Evolutionary conservation across 1,140 invertebrate species (phyloP).

Genomic region (Oreohelix idahoensis): DNA sequence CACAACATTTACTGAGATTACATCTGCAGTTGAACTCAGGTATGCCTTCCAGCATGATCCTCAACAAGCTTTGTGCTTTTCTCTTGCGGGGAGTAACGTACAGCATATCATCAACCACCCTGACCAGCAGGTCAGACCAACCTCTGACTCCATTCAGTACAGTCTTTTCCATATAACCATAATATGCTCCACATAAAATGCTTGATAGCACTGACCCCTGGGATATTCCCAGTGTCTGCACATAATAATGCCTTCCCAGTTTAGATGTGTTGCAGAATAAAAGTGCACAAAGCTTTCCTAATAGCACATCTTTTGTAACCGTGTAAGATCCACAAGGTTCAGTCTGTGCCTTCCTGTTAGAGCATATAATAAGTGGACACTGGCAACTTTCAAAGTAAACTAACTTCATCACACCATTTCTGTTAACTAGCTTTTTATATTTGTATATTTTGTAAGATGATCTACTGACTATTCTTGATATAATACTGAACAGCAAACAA

Average conservation of each 20-base stretch:
- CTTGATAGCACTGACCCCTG: conserved; percentile 22
- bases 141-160: background rate
- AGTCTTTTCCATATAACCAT: conserved; percentile 7
- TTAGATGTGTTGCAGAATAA: conserved; percentile 21
- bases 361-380: background rate
- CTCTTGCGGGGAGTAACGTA: conserved; percentile 4
- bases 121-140: background rate
- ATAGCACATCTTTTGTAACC: conserved; percentile 3
- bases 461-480: background rate
- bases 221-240: conserved; percentile 27
- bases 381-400: conserved; percentile 23
- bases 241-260: conserved; percentile 3
- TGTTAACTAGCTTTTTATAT: background rate
- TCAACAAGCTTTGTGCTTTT: background rate
- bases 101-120: conserved; percentile 25
- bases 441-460: conserved; percentile 11
- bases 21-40: conserved; percentile 21
- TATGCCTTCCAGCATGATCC: conserved; percentile 1
- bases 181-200: conserved; percentile 29
- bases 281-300: conserved; percentile 9
- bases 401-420: background rate
- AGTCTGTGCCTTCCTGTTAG: background rate
- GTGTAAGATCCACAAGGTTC: conserved; percentile 2
- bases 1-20: conserved; percentile 13
- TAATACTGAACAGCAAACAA: conserved; percentile 14